A percentile compares a stretch with the other conserved stretches of the same genome.
Conservation (phyloP, 2,113 vertebrate genomes). For the Poeciliopsis prolifica region DNA sequence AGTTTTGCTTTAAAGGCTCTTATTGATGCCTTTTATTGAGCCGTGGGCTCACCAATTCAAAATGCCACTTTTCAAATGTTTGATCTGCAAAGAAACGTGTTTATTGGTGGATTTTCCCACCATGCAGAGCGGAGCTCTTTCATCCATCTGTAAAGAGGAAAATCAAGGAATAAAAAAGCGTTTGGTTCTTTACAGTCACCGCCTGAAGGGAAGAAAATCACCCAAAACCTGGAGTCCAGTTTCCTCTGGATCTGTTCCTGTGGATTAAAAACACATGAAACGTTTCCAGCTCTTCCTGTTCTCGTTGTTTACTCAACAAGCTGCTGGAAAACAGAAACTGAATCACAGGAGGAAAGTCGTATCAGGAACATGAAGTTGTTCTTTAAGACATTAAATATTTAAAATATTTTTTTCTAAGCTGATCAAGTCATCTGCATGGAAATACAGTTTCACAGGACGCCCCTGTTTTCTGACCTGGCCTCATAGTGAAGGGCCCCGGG, state of each 20-base stretch:
- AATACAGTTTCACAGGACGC: too few species aligned
- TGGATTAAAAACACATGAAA: not conserved
- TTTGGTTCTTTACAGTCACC: not conserved
- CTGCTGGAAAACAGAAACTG: not conserved
- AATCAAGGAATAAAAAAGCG: not conserved
- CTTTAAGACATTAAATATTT: too few species aligned
- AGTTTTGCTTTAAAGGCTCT: not conserved
- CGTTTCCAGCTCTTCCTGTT: not conserved
- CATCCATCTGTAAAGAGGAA: slow-evolving; percentile 11
- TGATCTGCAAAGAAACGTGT: not conserved
- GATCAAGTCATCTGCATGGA: too few species aligned
- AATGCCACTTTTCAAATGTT: not conserved
- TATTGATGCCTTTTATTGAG: not conserved
- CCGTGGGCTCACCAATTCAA: not conserved
- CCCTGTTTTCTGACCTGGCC: too few species aligned
- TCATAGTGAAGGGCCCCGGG: too few species aligned
- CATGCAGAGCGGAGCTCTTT: not conserved
- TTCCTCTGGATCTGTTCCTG: not conserved
- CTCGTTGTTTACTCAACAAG: too few species aligned
- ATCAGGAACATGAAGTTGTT: too few species aligned
- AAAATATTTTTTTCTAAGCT: too few species aligned
- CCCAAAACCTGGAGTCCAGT: not conserved
- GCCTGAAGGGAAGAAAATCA: slow-evolving; percentile 21
- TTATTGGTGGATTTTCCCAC: not conserved
- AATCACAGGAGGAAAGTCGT: not conserved